phyloP scores from a whole-genome alignment of 2,113 vertebrate genomes.

The Monopterus albus region DNA sequence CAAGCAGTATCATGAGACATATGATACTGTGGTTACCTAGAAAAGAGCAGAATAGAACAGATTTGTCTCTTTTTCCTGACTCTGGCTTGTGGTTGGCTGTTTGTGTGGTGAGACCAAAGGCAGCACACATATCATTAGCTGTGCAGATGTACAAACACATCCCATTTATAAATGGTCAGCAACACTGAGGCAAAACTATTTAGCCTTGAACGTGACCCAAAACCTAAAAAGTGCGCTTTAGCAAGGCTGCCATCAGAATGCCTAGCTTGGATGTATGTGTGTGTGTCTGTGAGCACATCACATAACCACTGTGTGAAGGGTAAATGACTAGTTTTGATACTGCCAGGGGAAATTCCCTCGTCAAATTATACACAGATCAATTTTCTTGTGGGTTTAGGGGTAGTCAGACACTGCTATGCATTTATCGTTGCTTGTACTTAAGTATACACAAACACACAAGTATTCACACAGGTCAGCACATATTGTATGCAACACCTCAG shows the following conservation, averaged over 20 bases:
- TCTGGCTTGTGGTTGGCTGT: conserved; percentile 36
- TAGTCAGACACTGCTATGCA: conserved; percentile 50
- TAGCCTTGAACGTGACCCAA: conserved; percentile 71
- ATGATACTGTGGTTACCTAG: not conserved
- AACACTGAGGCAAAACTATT: conserved; percentile 51
- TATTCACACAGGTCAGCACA: conserved; percentile 5
- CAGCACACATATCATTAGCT: conserved; percentile 58
- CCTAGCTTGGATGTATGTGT: conserved; percentile 27
- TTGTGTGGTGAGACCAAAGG: conserved; percentile 57
- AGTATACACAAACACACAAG: conserved; percentile 29
- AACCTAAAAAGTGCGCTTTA: conserved; percentile 60
- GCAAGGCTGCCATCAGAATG: conserved; percentile 34
- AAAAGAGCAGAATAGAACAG: not conserved
- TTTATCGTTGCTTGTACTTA: conserved; percentile 46
- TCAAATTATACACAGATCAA: conserved; percentile 73
- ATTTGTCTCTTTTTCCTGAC: not conserved
- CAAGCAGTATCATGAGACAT: not conserved
- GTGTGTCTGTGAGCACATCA: conserved; percentile 46
- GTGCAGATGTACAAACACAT: conserved; percentile 58
- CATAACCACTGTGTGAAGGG: conserved; percentile 62
- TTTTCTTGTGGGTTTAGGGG: conserved; percentile 69
- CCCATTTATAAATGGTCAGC: conserved; percentile 60
- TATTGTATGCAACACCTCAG: not conserved
- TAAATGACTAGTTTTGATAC: conserved; percentile 72
- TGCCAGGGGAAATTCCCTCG: conserved; percentile 69